A percentile compares a stretch with the other conserved stretches of the same genome.
Conservation (phyloP, 2,113 vertebrate species). For the Theristicus caerulescens region DNA sequence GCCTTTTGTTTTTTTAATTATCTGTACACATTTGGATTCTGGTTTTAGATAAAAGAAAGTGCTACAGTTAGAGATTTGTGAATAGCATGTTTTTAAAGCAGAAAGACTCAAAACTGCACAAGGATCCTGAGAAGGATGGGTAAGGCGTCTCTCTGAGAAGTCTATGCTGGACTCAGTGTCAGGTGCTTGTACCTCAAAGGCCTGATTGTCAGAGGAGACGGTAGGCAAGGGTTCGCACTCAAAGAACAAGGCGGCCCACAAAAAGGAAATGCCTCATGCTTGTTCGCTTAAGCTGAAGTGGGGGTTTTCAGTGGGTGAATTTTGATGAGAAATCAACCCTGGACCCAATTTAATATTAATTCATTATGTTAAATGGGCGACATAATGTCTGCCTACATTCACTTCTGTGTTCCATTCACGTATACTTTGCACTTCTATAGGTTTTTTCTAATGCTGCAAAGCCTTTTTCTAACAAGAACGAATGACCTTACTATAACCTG, state of each 20-base stretch:
- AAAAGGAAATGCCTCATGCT: background rate
- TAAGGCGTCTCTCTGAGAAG: background rate
- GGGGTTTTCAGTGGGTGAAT: background rate
- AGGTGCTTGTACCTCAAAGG: background rate
- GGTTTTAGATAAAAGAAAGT: background rate
- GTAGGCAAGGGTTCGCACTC: background rate
- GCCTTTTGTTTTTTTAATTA: background rate
- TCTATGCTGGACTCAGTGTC: background rate
- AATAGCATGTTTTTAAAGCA: background rate
- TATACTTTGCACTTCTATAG: background rate
- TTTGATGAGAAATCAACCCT: background rate
- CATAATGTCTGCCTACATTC: background rate
- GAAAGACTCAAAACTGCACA: background rate
- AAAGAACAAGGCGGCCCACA: background rate
- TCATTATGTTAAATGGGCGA: background rate
- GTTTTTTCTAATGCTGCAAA: background rate
- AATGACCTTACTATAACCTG: background rate
- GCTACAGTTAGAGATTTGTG: background rate
- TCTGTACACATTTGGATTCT: background rate
- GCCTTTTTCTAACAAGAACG: background rate
- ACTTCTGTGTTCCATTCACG: background rate
- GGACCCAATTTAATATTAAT: background rate
- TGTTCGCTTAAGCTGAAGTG: accelerated
- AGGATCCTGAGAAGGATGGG: background rate
- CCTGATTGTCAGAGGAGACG: background rate